phyloP scores from a whole-genome alignment of 2,113 vertebrate genomes.

The Passerina amoena region DNA sequence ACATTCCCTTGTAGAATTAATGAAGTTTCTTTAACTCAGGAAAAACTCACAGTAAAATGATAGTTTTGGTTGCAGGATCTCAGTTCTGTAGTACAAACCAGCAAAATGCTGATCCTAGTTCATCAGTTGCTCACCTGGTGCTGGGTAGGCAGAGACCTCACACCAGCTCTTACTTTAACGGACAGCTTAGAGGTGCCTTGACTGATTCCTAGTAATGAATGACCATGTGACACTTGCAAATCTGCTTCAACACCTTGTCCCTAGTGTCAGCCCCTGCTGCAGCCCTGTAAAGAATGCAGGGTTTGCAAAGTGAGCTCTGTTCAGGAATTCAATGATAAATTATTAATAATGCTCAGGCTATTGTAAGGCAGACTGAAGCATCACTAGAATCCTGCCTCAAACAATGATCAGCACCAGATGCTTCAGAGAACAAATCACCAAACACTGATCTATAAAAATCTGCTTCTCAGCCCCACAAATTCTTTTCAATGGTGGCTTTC shows the following conservation, averaged over 20 bases:
- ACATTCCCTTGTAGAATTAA: neutral
- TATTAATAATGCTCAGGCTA: neutral
- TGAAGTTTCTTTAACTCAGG: neutral
- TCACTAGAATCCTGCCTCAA: neutral
- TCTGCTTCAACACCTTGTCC: neutral
- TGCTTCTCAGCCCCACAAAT: neutral
- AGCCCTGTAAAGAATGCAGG: neutral
- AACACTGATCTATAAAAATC: neutral
- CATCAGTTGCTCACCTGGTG: neutral
- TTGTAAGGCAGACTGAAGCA: neutral
- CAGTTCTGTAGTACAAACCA: neutral
- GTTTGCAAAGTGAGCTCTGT: neutral
- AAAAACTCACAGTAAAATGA: neutral
- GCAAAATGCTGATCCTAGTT: neutral
- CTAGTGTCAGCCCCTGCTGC: neutral
- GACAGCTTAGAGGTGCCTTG: neutral
- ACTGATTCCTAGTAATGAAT: neutral
- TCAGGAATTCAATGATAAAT: neutral
- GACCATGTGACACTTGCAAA: neutral
- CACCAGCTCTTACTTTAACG: rapidly evolving
- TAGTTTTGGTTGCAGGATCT: neutral
- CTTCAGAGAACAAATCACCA: neutral
- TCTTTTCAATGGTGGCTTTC: neutral
- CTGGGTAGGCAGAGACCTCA: neutral
- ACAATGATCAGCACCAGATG: neutral